Evolutionary conservation across 1,140 invertebrate genomes (phyloP), one percentile per base, ranked within the genome.

Genomic region (Drosophila takahashii): DNA sequence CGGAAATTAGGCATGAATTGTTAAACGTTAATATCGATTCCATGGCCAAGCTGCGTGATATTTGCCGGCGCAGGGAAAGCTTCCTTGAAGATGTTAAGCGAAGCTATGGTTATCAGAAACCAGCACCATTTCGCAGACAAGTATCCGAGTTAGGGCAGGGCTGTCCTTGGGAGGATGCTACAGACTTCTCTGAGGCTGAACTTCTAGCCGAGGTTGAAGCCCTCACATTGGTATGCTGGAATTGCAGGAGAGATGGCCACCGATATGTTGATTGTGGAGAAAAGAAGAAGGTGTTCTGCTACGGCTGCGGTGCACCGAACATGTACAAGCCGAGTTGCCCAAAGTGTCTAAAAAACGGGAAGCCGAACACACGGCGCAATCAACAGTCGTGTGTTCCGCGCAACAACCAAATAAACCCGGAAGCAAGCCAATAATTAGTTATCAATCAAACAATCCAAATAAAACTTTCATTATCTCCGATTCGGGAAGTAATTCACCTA

Each of bases 381-480:
- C 29, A 34, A 3, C 50, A 22, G 29, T 11, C 29, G 50, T 51
- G 50, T 51, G 50, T 51, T 34, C 50, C 8, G 2, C 48, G 48
- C 16, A 13, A 11, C 11, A 51, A 34, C 6, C 3, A 10, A 11
- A 16, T 11, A 8, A 52, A 34, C 16, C 4, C 16, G 4, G 16
- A 22, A 9, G 29, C 5, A 11, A 52, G 4, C 9, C 7, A 52
- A 13, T 27, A 47, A n/a, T 2, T n/a, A n/a, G 7, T 6, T 7
- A 6, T 5, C 4, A 15, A n/a, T n/a, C 36, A 39, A 4, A 13
- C 1, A n/a, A 3, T n/a, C 13, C 4, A 39, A 4, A n/a, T 39
- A 6, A 39, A 13, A 39, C 4, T 4, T 4, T 5, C 4, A 6
- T 5, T 2, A 6, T n/a, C 4, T 22, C 22, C 22, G 22, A 22